These are phyloP conservation scores for Ceramica pisi DNA, from an alignment of 2,888 invertebrate genomes.

Conservation along the genomic window DNA sequence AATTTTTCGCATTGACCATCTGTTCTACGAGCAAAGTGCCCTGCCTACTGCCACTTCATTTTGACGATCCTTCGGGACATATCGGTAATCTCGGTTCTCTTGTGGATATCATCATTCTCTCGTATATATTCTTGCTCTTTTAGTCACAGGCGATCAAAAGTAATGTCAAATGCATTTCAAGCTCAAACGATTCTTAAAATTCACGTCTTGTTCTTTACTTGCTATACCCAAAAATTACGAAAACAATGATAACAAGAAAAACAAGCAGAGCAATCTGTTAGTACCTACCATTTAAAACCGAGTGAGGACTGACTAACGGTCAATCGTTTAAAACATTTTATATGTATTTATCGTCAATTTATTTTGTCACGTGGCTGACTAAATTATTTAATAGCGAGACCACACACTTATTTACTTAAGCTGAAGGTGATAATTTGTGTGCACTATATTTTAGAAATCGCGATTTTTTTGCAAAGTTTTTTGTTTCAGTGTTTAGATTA, in stretches of 20 bases:
- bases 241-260: background rate
- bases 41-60: no score
- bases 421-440: conserved; percentile 15
- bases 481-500: background rate
- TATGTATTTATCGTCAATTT: conserved; percentile 43
- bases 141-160: background rate
- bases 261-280: conserved; percentile 13
- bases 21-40: no score
- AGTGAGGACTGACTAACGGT: conserved; percentile 31
- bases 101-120: no score
- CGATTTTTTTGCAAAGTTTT: background rate
- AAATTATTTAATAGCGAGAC: conserved; percentile 40
- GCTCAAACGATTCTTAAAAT: background rate
- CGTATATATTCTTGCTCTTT: background rate
- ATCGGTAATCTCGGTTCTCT: no score
- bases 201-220: background rate
- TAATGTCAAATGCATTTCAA: background rate
- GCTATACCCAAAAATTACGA: background rate
- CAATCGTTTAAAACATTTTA: conserved; percentile 34
- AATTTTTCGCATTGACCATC: no score
- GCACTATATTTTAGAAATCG: background rate
- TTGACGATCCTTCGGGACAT: no score
- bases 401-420: conserved; percentile 53
- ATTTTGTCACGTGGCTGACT: conserved; percentile 24
- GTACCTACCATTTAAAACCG: conserved; percentile 15